Base-by-base conservation (phyloP, 2,113 vertebrate species). In the Rhinichthys klamathensis region DNA sequence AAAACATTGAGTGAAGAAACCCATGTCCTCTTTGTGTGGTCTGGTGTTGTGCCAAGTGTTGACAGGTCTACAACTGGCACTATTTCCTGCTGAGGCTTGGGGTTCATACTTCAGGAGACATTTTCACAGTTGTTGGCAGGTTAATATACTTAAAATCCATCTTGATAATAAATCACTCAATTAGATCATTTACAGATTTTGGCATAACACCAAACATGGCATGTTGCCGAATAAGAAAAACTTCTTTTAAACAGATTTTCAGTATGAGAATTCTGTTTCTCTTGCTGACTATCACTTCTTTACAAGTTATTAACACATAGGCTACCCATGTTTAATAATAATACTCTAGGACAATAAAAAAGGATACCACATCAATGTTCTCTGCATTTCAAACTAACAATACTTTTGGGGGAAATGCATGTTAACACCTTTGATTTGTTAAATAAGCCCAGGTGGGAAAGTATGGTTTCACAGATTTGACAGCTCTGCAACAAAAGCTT, bases 11-110 rank as follows among this genome's bases (percentile, higher is more conserved):
- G 46, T 72, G 80, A 72, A 69, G 85, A 88, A 88, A 77, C 58
- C 83, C 87, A 88, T 86, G 87, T 88, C 75, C 56, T 88, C 87
- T 86, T 88, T 88, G 87, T 88, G 78, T 83, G 80, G 84, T 61
- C 87, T 86, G 84, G 87, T 86, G 80, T 85, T 84, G 87, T 77
- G 84, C 80, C 87, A 88, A 88, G 72, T 75, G 80, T 84, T 85
- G 82, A 86, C 87, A 65, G 75, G 80, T 78, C 72, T 85, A 77
- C 27, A 82, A 77, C 86, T 65, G 16, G 56, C 76, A 46, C 58
- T 61, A 11, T 79, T 79, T 79, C 7, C 76, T 44, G 21, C n/a
- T 44, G n/a, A 46, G 56, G 77, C 58, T 63, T 27, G 21, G 21
- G 30, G 75, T 35, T 61, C 21, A n/a, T 41, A 25, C 23, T 79